phyloP scores from a whole-genome alignment of 2,888 invertebrate species.

The Holacanthella duospinosa region DNA sequence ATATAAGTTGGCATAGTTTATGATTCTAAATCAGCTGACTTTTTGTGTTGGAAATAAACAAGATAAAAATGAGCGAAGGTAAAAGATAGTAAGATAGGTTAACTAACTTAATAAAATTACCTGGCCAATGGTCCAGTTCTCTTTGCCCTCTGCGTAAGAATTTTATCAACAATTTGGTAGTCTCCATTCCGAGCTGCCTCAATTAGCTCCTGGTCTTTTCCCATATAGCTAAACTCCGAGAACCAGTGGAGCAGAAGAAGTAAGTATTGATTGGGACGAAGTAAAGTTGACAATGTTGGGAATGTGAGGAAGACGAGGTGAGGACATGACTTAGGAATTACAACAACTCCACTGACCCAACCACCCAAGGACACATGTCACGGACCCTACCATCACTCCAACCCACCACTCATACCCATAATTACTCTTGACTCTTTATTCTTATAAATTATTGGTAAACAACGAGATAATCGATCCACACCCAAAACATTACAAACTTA shows the following conservation, averaged over 20 bases:
- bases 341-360: too few species aligned
- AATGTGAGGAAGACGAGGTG: neutral
- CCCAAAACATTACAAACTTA: conserved; percentile 17
- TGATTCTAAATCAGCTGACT: too few species aligned
- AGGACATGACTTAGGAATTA: neutral
- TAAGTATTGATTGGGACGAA: neutral
- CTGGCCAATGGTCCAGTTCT: conserved; percentile 89
- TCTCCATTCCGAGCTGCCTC: conserved; percentile 92
- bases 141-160: conserved; percentile 75
- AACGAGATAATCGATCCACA: conserved; percentile 24
- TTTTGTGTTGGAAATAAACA: too few species aligned
- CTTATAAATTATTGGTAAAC: neutral
- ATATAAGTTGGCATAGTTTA: too few species aligned
- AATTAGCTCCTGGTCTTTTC: conserved; percentile 91
- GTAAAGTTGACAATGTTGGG: neutral
- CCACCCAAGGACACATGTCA: too few species aligned
- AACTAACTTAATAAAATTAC: too few species aligned
- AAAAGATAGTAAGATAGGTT: too few species aligned
- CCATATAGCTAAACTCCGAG: conserved; percentile 54
- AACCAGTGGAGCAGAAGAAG: neutral
- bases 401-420: too few species aligned
- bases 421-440: too few species aligned
- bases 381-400: neutral
- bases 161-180: conserved; percentile 76
- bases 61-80: too few species aligned